phyloP scores from a whole-genome alignment of 1,140 invertebrate genomes.

The Drosophila auraria region DNA sequence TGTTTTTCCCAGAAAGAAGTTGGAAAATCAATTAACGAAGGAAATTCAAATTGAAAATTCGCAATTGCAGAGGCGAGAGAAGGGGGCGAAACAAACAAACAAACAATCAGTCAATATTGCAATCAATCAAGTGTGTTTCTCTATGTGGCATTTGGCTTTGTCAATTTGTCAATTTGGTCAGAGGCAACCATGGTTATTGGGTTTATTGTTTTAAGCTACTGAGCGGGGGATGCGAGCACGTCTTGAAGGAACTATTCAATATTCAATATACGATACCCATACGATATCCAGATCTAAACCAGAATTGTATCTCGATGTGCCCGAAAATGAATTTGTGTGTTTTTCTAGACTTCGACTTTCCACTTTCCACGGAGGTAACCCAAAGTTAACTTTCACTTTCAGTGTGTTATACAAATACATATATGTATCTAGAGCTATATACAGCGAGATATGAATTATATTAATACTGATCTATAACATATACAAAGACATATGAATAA shows the following conservation, averaged over 20 bases:
- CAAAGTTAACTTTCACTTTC: constrained; percentile 79
- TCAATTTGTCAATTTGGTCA: constrained; percentile 62
- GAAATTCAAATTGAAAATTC: constrained; percentile 52
- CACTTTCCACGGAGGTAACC: constrained; percentile 62
- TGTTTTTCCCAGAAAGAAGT: constrained; percentile 29
- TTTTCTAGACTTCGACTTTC: constrained; percentile 62
- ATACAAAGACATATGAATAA: constrained; percentile 20
- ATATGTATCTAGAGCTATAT: background rate
- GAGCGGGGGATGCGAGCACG: background rate
- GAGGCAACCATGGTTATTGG: background rate
- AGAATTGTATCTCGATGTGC: constrained; percentile 63
- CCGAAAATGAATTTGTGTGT: constrained; percentile 56
- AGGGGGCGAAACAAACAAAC: constrained; percentile 6
- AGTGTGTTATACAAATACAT: constrained; percentile 42
- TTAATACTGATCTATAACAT: constrained; percentile 33
- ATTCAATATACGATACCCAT: constrained; percentile 10
- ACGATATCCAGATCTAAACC: constrained; percentile 2
- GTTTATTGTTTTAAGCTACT: constrained; percentile 3
- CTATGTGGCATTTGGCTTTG: constrained; percentile 56
- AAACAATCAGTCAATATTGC: constrained; percentile 77
- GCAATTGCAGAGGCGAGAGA: constrained; percentile 16
- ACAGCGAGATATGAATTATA: constrained; percentile 10
- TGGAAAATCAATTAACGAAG: constrained; percentile 36
- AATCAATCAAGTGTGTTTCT: constrained; percentile 78
- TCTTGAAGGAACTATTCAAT: constrained; percentile 23